Conservation (phyloP, 2,888 invertebrate genomes). For the Antheraea yamamai region DNA sequence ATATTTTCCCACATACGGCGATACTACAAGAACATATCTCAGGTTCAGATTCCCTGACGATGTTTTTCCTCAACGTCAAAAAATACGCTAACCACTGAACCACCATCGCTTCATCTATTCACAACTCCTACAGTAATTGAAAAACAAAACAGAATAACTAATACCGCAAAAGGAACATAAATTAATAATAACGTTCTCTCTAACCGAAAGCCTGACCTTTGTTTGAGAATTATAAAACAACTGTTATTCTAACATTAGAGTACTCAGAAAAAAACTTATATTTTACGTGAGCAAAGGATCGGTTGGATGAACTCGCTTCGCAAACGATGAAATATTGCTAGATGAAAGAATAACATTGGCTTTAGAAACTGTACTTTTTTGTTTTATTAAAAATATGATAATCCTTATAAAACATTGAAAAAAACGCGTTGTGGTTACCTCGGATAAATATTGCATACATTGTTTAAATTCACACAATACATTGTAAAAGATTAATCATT, state of each 20-base stretch:
- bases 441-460: not conserved
- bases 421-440: not conserved
- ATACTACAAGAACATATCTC: too few relatives aligned
- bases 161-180: not conserved
- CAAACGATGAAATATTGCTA: slow-evolving; percentile 13
- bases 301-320: slow-evolving; percentile 8
- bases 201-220: not conserved
- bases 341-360: slow-evolving; percentile 17
- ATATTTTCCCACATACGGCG: too few relatives aligned
- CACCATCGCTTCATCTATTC: not conserved
- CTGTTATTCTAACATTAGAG: slow-evolving; percentile 11
- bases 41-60: too few relatives aligned
- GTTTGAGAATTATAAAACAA: slow-evolving; percentile 8
- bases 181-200: not conserved
- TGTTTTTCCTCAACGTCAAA: too few relatives aligned
- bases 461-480: not conserved
- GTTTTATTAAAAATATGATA: not conserved
- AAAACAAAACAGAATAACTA: not conserved
- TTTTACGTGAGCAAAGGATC: slow-evolving; percentile 5
- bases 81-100: not conserved
- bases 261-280: slow-evolving; percentile 11
- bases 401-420: slow-evolving; percentile 2
- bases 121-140: not conserved
- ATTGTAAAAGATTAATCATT: not conserved
- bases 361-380: slow-evolving; percentile 14